Base-by-base conservation (phyloP, 2,888 invertebrate species). In the Auanema sp. region DNA sequence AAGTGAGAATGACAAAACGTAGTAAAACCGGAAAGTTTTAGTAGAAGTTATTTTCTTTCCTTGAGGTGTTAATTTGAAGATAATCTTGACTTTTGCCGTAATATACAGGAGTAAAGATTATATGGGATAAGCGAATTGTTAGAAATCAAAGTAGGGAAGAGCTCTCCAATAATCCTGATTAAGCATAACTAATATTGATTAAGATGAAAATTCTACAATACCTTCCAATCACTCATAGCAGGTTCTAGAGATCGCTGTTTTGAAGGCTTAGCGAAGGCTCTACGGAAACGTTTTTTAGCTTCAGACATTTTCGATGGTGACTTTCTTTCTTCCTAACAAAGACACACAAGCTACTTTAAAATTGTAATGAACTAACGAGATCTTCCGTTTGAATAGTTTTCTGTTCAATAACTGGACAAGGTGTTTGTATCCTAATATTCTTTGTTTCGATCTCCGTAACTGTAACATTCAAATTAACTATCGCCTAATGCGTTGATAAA, bases 351-450 rank as follows among this genome's bases (percentile, higher is more conserved):
- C 14, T 16, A 52, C 14, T 5, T 21, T 3, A 16, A 21, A 21
- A 52, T 10, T n/a, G 3, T 21, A 16, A 14, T 23, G 5, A 14
- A 62, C 55, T 58, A n/a, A 66, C 66, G 44, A 76, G 54, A 50
- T 75, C 71, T 43, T 81, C 81, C 1, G 80, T 79, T 63, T 81
- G 81, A 18, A 75, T 61, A 52, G 74, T 77, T 47, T 67, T 69
- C 41, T 72, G 72, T 24, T 69, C 69, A 40, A 76, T 72, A 18
- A 77, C 74, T 6, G 78, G 77, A 16, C 71, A 60, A 18, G 78
- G 76, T 4, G 82, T 82, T 66, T 82, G 81, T 47, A 79, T 71
- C 23, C 79, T 63, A 10, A 69, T 64, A 53, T 76, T 80, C 65
- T 76, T 77, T 42, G 77, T 78, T 64, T 77, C 76, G n/a, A 76